Base-by-base conservation (phyloP, 2,113 vertebrate species). In the Orientallactaga bullata region DNA sequence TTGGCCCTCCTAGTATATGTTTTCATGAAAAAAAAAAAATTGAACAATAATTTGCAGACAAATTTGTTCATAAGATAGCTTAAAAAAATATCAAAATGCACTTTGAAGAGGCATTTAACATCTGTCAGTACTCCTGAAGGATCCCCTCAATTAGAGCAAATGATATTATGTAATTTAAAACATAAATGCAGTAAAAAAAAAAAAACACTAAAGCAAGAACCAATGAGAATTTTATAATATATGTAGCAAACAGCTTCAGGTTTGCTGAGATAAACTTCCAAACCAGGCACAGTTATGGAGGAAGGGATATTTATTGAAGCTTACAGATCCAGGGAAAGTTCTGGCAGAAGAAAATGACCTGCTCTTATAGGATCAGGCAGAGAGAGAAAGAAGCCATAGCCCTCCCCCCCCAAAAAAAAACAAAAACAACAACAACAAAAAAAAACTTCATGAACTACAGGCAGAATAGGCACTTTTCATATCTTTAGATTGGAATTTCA, bases 101-200 rank as follows among this genome's bases (percentile, higher is more conserved):
- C 39, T 93, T 89, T 83, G 47, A 83, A 79, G 21, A 68, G 81
- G 28, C 23, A 94, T 3, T 30, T 95, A 39, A 83, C 18, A 91
- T 23, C 37, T 21, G 51, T 26, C 85, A 80, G 71, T 82, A 73
- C 93, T 88, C 16, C 28, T 93, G 17, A 78, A 88, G 58, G 5
- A 94, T 79, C 39, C 21, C 78, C 18, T n/a, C 42, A 78, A 24
- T n/a, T 81, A 83, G 65, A 85, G 5, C 23, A 47, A 90, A 83
- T 74, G 69, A 69, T 35, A 66, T 35, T 24, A 68, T 26, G 37
- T 77, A 81, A 16, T 76, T 91, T 51, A 20, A 71, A 91, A 95
- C 61, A 73, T 71, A 78, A 30, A 77, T 81, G 90, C 78, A 61
- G 91, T 30, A 74, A 93, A 72, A 89, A 1, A n/a, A n/a, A n/a